phyloP scores from a whole-genome alignment of 2,113 vertebrate species.

The Leptocoma aspasia region DNA sequence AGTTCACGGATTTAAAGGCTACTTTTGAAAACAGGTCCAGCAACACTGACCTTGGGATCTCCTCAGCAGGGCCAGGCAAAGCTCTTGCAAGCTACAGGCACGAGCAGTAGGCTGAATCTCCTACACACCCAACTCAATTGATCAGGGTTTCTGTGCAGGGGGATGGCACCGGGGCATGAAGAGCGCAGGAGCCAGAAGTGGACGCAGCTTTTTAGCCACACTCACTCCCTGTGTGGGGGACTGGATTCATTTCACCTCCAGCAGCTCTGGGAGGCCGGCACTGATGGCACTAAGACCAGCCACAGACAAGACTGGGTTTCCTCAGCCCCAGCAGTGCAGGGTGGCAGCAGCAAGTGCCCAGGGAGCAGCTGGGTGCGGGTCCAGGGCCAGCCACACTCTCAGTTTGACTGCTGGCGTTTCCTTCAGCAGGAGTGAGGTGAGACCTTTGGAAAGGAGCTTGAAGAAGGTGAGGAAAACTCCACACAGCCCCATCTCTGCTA shows the following conservation, averaged over 20 bases:
- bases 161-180: rapidly evolving
- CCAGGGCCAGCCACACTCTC: not conserved
- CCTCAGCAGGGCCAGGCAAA: not conserved
- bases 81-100: not conserved
- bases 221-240: not conserved
- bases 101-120: not conserved
- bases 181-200: rapidly evolving
- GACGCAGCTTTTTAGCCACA: not conserved
- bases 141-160: not conserved
- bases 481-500: not conserved
- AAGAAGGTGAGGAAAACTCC: not conserved
- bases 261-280: not conserved
- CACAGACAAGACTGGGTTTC: not conserved
- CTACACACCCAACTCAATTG: rapidly evolving
- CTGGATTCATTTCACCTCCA: not conserved
- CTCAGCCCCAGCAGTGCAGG: rapidly evolving
- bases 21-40: not conserved
- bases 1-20: not conserved
- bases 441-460: not conserved
- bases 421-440: not conserved
- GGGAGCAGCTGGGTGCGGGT: rapidly evolving
- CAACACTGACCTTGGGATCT: not conserved
- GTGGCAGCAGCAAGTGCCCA: not conserved
- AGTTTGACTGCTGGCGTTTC: not conserved
- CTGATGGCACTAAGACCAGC: not conserved